Evolutionary conservation across 2,888 invertebrate genomes (phyloP), one percentile per base, ranked within the genome.

Genomic region (Alloscopus bannaensis): DNA sequence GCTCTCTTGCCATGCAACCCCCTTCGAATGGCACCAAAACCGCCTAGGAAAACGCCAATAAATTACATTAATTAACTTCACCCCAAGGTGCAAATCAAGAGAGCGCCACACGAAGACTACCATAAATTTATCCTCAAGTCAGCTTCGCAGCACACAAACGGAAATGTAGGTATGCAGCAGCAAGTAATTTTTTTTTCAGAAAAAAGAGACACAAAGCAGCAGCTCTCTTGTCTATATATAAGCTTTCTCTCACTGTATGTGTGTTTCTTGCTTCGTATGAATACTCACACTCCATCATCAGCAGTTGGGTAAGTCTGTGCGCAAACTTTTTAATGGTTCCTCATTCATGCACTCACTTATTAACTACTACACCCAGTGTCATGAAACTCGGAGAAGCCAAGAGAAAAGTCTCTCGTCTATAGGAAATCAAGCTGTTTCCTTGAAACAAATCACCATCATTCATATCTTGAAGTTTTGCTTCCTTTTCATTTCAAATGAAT

Each of bases 1-100:
- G 77, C 71, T 84, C 84, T 73, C 82, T 81, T 69, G 81, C 84
- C 79, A 80, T 82, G 68, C 80, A 80, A 70, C 72, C 81, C 52
- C 81, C 83, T 73, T 71, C 81, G 36, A 77, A 73, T 68, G 76
- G 79, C 55, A 80, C 79, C 72, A 75, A 69, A 64, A 72, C 83
- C 78, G 81, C 80, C 83, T 83, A 65, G 28, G n/a, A 47, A 65
- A 57, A 57, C 20, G 26, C 62, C 62, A 69, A 77, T 77, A 70
- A 70, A 77, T 77, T 77, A 77, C 70, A 77, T 64, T 70, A 77
- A 77, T 77, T 70, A 77, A 64, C 47, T 60, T 45, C 42, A 26
- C 64, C 62, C 29, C 62, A 42, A 76, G 76, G 76, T 76, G 76
- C 29, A 76, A 76, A 76, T 62, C 75, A 76, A 68, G 68, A 36